Conservation (phyloP, 2,888 invertebrate species). For the Apamea anceps region DNA sequence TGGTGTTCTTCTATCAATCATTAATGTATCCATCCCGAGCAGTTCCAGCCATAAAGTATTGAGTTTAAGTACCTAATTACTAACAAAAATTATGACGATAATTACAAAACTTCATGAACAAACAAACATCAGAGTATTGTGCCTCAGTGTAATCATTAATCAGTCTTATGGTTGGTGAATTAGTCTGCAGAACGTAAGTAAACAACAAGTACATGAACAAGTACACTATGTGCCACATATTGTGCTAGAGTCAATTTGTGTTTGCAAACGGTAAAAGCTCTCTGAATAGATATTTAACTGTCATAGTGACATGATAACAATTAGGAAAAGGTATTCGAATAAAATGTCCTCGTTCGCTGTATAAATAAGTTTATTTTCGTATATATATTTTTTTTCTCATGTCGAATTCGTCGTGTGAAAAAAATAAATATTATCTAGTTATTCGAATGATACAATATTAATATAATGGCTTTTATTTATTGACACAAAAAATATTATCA, state of each 20-base stretch:
- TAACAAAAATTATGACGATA: background rate
- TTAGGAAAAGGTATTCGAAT: slow-evolving; percentile 28
- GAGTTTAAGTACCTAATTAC: background rate
- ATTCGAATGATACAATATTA: background rate
- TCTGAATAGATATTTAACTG: slow-evolving; percentile 28
- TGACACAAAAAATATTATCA: too few relatives aligned
- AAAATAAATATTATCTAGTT: slow-evolving; percentile 8
- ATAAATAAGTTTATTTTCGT: slow-evolving; percentile 1
- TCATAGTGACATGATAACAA: slow-evolving; percentile 30
- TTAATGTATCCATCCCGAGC: background rate
- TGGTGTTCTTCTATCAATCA: background rate
- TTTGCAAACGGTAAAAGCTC: slow-evolving; percentile 7
- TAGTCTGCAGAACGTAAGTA: slow-evolving; percentile 17
- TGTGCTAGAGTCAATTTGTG: slow-evolving; percentile 23
- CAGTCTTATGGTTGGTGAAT: slow-evolving; percentile 27
- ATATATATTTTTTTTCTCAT: background rate
- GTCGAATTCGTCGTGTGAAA: background rate
- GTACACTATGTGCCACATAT: slow-evolving; percentile 7
- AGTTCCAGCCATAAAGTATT: background rate
- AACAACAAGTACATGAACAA: slow-evolving; percentile 10
- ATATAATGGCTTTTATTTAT: background rate
- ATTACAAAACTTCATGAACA: slow-evolving; percentile 3
- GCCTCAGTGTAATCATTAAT: slow-evolving; percentile 15
- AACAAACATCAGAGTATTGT: background rate
- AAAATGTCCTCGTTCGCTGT: background rate